A percentile compares a stretch with the other conserved stretches of the same genome.
These are phyloP conservation scores for Danaus chrysippus DNA, from an alignment of 2,888 invertebrate genomes.

Conservation along the genomic window DNA sequence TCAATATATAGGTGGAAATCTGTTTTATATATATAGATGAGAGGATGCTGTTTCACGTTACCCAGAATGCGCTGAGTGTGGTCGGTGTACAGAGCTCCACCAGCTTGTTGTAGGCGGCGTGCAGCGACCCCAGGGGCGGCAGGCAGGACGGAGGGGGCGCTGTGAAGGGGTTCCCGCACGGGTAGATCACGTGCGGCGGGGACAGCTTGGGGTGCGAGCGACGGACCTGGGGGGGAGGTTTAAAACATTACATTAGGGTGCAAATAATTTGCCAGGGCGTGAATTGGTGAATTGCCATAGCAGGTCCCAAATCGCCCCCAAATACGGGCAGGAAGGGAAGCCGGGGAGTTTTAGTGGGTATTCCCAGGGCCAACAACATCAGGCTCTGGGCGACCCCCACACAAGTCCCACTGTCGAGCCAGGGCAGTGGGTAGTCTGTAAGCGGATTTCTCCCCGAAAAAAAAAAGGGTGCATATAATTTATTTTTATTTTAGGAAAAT, in stretches of 20 bases:
- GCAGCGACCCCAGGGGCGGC: constrained; percentile 55
- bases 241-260: neutral
- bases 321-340: too few relatives aligned
- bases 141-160: constrained; percentile 39
- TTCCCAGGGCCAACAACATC: too few relatives aligned
- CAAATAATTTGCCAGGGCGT: neutral
- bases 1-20: too few relatives aligned
- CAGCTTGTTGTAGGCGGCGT: constrained; percentile 80
- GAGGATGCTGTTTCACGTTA: constrained; percentile 36
- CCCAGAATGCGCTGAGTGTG: constrained; percentile 81
- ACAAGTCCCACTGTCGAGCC: too few relatives aligned
- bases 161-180: constrained; percentile 60
- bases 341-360: too few relatives aligned
- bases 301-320: too few relatives aligned
- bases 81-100: constrained; percentile 89
- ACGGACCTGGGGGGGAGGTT: constrained; percentile 52
- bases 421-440: too few relatives aligned
- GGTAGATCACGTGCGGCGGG: constrained; percentile 63
- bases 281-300: neutral
- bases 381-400: too few relatives aligned
- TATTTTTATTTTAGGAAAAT: neutral
- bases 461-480: neutral
- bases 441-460: too few relatives aligned
- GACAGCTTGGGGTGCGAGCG: constrained; percentile 69
- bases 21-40: too few relatives aligned